Evolutionary conservation across 2,797 vertebrate species (phyloP), one percentile per base, ranked within the genome.

Genomic region (Distichodus sexfasciatus): DNA sequence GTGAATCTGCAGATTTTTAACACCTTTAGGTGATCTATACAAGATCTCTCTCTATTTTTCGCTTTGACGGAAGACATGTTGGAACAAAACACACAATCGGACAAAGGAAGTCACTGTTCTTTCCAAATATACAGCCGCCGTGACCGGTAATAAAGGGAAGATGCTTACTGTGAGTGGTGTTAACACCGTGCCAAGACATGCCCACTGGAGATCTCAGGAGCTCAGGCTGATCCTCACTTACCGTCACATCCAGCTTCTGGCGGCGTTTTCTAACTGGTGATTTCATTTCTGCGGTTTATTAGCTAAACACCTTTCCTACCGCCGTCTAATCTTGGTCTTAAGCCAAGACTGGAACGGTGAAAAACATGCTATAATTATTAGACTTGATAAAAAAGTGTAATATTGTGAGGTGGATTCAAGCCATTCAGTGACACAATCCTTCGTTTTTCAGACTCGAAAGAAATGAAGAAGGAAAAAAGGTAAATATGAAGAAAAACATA

Each of bases 221-320:
- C 31, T 26, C 66, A 60, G 67, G 44, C 67, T 33, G 67, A 4
- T 47, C 57, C 47, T 65, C 54, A 70, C 73, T 60, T 75, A 75
- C 73, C 61, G 57, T 40, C 31, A 66, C n/a, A 6, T 15, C 29
- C 26, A 14, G 29, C 33, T 41, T 50, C 12, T 4, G 24, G 29
- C 10, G 44, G 23, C 36, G 65, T 17, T 40, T 38, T 40, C 15
- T 10, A 66, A 15, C 50, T 19, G 28, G 28, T 17, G 54, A 10
- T 50, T 43, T 23, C 55, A 51, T 15, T 35, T n/a, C n/a, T n/a
- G n/a, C n/a, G n/a, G n/a, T n/a, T n/a, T n/a, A n/a, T n/a, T n/a
- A n/a, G n/a, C n/a, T n/a, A n/a, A n/a, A n/a, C n/a, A n/a, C n/a
- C n/a, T n/a, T n/a, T n/a, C n/a, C n/a, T n/a, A n/a, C n/a, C n/a